phyloP scores from a whole-genome alignment of 2,888 invertebrate species.

The Drosophila trichaetosa region DNA sequence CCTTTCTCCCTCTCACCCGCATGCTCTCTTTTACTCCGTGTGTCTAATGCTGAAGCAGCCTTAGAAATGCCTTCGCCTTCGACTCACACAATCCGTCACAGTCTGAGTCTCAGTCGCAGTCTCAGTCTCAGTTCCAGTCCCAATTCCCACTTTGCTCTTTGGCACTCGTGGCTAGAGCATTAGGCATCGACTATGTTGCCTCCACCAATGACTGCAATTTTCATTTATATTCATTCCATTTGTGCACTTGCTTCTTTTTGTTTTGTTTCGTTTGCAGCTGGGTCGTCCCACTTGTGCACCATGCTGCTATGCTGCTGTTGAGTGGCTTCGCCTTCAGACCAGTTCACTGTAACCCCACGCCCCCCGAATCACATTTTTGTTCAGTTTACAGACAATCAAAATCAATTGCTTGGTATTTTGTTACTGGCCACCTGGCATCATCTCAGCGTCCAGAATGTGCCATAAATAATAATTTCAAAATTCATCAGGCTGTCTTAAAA shows the following conservation, averaged over 20 bases:
- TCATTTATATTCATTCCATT: slow-evolving; percentile 62
- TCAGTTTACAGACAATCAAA: slow-evolving; percentile 25
- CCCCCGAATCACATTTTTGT: neutral
- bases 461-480: slow-evolving; percentile 44
- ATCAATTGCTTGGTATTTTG: slow-evolving; percentile 28
- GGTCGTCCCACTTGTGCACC: slow-evolving; percentile 41
- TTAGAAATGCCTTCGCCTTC: slow-evolving; percentile 58
- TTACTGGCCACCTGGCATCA: slow-evolving; percentile 58
- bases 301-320: slow-evolving; percentile 52
- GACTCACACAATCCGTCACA: slow-evolving; percentile 43
- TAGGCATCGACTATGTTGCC: slow-evolving; percentile 9
- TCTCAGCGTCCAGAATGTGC: slow-evolving; percentile 41
- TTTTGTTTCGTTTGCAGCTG: slow-evolving; percentile 17
- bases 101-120: slow-evolving; percentile 14
- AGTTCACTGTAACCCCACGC: neutral
- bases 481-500: neutral
- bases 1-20: slow-evolving; percentile 2
- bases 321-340: slow-evolving; percentile 53
- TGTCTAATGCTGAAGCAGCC: slow-evolving; percentile 64
- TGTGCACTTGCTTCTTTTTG: slow-evolving; percentile 19
- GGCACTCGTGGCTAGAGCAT: neutral
- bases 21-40: neutral
- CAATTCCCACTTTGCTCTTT: slow-evolving; percentile 25
- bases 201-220: slow-evolving; percentile 53
- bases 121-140: slow-evolving; percentile 26